A percentile compares a stretch with the other conserved stretches of the same genome.
Evolutionary conservation across 2,888 invertebrate genomes (phyloP).

Genomic region (Diaprepes abbreviatus): DNA sequence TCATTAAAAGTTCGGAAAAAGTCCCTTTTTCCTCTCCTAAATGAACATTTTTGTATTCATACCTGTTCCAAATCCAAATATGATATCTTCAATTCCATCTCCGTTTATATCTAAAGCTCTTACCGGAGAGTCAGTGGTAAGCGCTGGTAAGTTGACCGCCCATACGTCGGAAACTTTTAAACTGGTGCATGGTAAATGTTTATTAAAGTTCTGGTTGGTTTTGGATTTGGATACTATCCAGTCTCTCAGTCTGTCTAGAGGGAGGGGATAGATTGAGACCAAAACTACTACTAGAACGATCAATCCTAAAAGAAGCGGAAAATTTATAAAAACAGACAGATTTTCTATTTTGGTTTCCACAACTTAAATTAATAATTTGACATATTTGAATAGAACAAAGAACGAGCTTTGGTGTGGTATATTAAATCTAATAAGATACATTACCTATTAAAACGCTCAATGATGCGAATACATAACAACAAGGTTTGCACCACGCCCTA

Average conservation of each 20-base stretch:
- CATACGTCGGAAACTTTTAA: constrained; percentile 75
- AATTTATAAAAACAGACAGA: too few relatives aligned
- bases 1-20: too few relatives aligned
- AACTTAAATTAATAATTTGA: too few relatives aligned
- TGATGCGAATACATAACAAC: constrained; percentile 76
- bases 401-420: too few relatives aligned
- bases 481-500: constrained; percentile 74
- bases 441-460: constrained; percentile 72
- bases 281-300: constrained; percentile 75
- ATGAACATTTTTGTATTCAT: too few relatives aligned
- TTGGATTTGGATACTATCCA: constrained; percentile 69
- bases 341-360: too few relatives aligned
- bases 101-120: constrained; percentile 79
- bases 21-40: too few relatives aligned
- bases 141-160: constrained; percentile 77
- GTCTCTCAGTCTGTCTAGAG: constrained; percentile 73
- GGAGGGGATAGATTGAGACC: constrained; percentile 76
- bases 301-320: constrained; percentile 69
- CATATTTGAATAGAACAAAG: too few relatives aligned
- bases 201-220: constrained; percentile 52
- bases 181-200: constrained; percentile 73
- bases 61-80: constrained; percentile 86
- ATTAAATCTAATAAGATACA: too few relatives aligned
- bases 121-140: constrained; percentile 82
- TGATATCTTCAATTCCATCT: constrained; percentile 79